A percentile compares a stretch with the other conserved stretches of the same genome.
phyloP scores from a whole-genome alignment of 2,888 invertebrate species.

The Smittia aterrima region DNA sequence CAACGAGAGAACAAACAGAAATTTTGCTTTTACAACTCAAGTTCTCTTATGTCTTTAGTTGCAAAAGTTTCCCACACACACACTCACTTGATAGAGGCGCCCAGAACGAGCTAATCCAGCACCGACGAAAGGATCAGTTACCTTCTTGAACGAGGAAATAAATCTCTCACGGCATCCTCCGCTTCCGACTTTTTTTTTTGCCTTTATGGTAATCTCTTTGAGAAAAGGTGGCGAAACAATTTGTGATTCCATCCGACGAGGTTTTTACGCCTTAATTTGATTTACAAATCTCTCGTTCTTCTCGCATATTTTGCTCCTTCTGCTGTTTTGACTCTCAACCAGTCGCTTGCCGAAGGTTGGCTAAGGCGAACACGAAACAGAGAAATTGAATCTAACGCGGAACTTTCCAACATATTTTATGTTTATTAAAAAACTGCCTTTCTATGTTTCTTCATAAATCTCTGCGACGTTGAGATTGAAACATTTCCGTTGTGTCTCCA shows the following conservation, averaged over 20 bases:
- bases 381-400: background rate
- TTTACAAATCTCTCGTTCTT: conserved; percentile 31
- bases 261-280: conserved; percentile 40
- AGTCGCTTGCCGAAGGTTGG: too few species aligned
- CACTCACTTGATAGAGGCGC: background rate
- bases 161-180: conserved; percentile 33
- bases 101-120: background rate
- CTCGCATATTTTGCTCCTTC: background rate
- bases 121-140: conserved; percentile 11
- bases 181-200: background rate
- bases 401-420: background rate
- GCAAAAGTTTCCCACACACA: background rate
- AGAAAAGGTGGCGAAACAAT: conserved; percentile 40
- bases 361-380: background rate
- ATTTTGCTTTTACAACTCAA: conserved; percentile 1
- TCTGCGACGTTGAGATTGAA: too few species aligned
- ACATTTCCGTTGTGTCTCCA: too few species aligned
- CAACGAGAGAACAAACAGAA: background rate
- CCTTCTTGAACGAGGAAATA: conserved; percentile 25
- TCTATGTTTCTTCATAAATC: too few species aligned
- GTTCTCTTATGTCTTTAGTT: background rate
- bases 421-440: too few species aligned
- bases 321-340: background rate
- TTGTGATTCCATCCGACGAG: conserved; percentile 39
- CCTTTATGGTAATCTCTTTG: conserved; percentile 36